phyloP scores from a whole-genome alignment of 2,888 invertebrate species.

The Lasiommata megera region DNA sequence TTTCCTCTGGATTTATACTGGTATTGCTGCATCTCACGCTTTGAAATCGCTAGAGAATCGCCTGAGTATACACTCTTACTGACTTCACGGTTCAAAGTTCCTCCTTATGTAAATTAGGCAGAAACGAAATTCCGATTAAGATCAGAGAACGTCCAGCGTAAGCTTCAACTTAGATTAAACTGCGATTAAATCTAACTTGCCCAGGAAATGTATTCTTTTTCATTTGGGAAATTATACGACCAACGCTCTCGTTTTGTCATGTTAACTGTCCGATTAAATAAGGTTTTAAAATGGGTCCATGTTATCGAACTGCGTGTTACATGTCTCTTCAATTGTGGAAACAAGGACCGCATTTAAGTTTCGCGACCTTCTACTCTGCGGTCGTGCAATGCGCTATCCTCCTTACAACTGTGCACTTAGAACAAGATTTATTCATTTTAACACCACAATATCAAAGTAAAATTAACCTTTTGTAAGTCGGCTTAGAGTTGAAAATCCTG shows the following conservation, averaged over 20 bases:
- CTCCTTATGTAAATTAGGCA: neutral
- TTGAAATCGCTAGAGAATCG: no score
- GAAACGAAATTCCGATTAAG: slow-evolving; percentile 3
- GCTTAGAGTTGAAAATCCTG: no score
- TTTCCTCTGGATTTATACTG: no score
- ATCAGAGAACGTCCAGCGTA: slow-evolving; percentile 5
- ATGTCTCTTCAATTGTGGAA: no score
- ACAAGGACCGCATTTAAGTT: no score
- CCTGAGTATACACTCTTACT: neutral
- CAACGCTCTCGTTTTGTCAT: neutral
- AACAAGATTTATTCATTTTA: no score
- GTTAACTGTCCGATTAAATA: slow-evolving; percentile 3
- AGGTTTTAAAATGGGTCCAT: neutral
- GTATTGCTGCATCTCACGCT: no score
- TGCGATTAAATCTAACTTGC: slow-evolving; percentile 59
- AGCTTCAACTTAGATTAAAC: slow-evolving; percentile 40
- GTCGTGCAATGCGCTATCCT: no score
- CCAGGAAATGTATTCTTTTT: slow-evolving; percentile 63
- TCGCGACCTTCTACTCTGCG: no score
- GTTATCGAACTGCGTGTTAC: neutral
- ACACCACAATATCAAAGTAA: no score
- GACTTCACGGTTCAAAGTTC: neutral
- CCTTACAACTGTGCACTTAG: no score
- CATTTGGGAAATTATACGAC: slow-evolving; percentile 35
- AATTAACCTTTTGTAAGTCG: no score